phyloP scores from a whole-genome alignment of 2,888 invertebrate species.

The Pammene fasciana region DNA sequence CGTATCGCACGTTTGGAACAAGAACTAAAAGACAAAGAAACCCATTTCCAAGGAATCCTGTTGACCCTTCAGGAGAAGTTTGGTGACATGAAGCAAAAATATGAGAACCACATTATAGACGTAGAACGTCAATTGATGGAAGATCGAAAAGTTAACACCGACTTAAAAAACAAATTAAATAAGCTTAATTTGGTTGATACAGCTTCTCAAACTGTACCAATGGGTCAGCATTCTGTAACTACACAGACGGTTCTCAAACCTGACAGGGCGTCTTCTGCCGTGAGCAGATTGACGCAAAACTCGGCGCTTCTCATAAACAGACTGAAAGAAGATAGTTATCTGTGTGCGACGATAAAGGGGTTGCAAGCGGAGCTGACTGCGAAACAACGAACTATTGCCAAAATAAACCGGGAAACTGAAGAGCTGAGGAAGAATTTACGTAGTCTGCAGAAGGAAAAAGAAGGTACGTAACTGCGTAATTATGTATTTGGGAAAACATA shows the following conservation, averaged over 20 bases:
- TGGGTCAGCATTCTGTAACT: conserved; percentile 55
- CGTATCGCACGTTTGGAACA: conserved; percentile 87
- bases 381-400: conserved; percentile 88
- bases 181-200: conserved; percentile 61
- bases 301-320: conserved; percentile 78
- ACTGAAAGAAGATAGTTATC: conserved; percentile 88
- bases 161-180: conserved; percentile 82
- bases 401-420: conserved; percentile 89
- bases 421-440: conserved; percentile 89
- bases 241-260: conserved; percentile 71
- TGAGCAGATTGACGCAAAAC: conserved; percentile 81
- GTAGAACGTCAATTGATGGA: conserved; percentile 86
- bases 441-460: conserved; percentile 89
- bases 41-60: conserved; percentile 87
- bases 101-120: conserved; percentile 89
- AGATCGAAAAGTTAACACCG: conserved; percentile 72
- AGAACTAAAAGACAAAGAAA: conserved; percentile 88
- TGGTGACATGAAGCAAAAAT: conserved; percentile 89
- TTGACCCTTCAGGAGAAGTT: conserved; percentile 90
- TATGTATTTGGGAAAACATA: too few relatives aligned
- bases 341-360: conserved; percentile 91
- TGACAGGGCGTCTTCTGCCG: conserved; percentile 74
- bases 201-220: conserved; percentile 79
- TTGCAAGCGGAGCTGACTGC: conserved; percentile 88
- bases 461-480: conserved; percentile 69